Conservation (phyloP, 1,140 invertebrate species). For the Littorina saxatilis region DNA sequence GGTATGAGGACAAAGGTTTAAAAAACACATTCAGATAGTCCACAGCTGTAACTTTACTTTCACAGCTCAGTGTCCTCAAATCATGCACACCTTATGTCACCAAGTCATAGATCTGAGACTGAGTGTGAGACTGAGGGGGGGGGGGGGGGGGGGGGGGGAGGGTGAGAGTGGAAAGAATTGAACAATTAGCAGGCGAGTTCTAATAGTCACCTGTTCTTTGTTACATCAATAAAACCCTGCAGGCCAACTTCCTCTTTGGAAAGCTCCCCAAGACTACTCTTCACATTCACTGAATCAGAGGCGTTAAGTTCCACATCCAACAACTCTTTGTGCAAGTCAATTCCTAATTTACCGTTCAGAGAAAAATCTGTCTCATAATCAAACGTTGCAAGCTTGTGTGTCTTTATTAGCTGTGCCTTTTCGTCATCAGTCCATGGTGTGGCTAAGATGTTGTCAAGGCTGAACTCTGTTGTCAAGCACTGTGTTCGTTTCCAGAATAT, state of each 20-base stretch:
- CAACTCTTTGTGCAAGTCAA: constrained; percentile 26
- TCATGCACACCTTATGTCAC: no score
- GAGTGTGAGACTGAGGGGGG: background rate
- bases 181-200: no score
- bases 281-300: background rate
- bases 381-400: constrained; percentile 20
- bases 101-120: background rate
- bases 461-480: constrained; percentile 30
- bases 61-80: no score
- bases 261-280: constrained; percentile 30
- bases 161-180: no score
- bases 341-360: constrained; percentile 21
- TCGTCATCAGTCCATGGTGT: constrained; percentile 9
- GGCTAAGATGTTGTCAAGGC: constrained; percentile 5
- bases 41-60: no score
- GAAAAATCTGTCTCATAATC: constrained; percentile 30
- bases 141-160: background rate
- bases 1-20: no score
- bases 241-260: constrained; percentile 33
- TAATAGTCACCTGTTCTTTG: background rate
- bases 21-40: no score
- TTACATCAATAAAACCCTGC: constrained; percentile 18
- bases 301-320: constrained; percentile 22
- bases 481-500: constrained; percentile 25
- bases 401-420: background rate